Evolutionary conservation across 2,113 vertebrate genomes (phyloP).

Genomic region (Pandion haliaetus): DNA sequence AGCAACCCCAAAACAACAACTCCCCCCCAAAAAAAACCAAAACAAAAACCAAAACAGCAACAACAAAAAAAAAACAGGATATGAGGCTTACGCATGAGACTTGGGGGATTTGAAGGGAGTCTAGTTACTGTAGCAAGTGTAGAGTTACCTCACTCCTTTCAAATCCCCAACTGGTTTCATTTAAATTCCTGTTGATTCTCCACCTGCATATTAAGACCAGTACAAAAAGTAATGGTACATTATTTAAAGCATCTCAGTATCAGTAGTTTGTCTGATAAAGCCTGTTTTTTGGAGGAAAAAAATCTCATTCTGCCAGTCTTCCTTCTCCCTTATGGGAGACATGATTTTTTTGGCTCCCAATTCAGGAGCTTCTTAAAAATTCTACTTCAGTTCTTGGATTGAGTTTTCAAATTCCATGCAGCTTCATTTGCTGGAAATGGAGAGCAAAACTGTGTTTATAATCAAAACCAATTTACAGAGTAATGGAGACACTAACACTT

Average conservation of each 20-base stretch:
- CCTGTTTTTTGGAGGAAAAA: neutral
- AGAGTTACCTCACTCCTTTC: neutral
- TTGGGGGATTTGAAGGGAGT: neutral
- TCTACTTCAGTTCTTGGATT: neutral
- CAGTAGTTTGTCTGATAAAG: neutral
- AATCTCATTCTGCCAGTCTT: neutral
- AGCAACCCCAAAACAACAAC: neutral
- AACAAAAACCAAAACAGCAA: neutral
- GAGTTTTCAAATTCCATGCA: neutral
- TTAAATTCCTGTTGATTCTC: neutral
- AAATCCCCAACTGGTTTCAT: neutral
- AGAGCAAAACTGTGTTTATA: neutral
- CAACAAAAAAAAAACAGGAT: neutral
- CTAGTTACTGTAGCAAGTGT: neutral
- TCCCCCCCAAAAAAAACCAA: neutral
- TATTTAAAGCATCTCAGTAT: neutral
- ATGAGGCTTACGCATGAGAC: neutral
- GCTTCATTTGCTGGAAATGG: neutral
- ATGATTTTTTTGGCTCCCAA: neutral
- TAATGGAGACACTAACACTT: neutral
- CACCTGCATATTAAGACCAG: neutral
- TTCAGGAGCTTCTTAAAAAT: neutral
- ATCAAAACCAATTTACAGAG: neutral
- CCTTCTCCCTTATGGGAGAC: neutral
- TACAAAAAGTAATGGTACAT: neutral